Evolutionary conservation across 2,113 vertebrate species (phyloP), one percentile per base, ranked within the genome.

Genomic region (Numenius arquata): DNA sequence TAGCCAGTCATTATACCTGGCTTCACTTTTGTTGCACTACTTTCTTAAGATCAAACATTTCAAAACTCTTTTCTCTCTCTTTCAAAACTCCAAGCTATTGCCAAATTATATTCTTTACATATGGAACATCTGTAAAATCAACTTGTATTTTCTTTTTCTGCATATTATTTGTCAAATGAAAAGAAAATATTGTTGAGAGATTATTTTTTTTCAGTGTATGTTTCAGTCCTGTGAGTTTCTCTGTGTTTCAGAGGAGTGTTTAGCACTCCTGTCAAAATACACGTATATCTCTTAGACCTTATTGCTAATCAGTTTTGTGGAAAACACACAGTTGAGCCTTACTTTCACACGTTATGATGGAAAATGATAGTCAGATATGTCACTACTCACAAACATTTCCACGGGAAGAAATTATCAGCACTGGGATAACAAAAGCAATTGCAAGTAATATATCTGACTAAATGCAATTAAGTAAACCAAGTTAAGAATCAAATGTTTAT

Each of bases 391-490:
- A 77, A 58, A 76, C 32, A 22, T 71, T 84, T 88, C 73, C 36
- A 70, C 25, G 55, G 26, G 23, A 78, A 77, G 29, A 86, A n/a
- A 70, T 86, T 66, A 86, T 66, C 50, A 86, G 45, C 38, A 67
- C 20, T 41, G 38, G 27, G n/a, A 83, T 41, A 84, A 61, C 17
- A 93, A 70, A 91, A 73, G 40, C 32, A 72, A 85, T 90, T 87
- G 34, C 59, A 89, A 89, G 77, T 47, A 87, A 75, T 66, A 65
- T 10, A 73, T 9, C 82, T 48, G 23, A 52, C 65, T 75, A 79
- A 89, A 88, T 2, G 9, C 52, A 88, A 61, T 79, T 63, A 82
- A 91, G 14, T 52, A 81, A 88, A 89, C 6, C 40, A 47, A 66
- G 40, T 83, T 79, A 83, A 91, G 65, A 40, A 68, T 10, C 8